Conservation (phyloP, 2,113 vertebrate species). For the Tricholaema leucomelas region DNA sequence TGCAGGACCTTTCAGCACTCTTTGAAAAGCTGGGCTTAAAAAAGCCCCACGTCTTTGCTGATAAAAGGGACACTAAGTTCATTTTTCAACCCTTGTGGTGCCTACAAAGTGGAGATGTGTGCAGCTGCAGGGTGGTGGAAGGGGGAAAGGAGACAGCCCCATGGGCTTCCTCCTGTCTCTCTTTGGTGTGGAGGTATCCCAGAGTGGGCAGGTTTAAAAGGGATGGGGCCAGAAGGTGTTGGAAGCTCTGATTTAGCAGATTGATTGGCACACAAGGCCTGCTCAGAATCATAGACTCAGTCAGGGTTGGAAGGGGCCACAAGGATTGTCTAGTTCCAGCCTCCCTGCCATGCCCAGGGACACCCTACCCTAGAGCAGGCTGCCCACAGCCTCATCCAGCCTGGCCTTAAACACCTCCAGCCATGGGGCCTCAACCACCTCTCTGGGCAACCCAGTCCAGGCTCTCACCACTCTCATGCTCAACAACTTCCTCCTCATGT, state of each 20-base stretch:
- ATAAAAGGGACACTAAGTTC: neutral
- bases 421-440: too few species aligned
- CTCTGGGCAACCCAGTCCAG: too few species aligned
- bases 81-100: neutral
- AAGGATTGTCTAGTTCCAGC: too few species aligned
- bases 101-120: neutral
- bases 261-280: neutral
- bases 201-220: neutral
- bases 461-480: too few species aligned
- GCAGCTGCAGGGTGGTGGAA: neutral
- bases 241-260: neutral
- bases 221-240: neutral
- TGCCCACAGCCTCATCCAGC: too few species aligned
- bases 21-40: slow-evolving; percentile 29
- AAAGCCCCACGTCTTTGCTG: neutral
- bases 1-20: slow-evolving; percentile 54
- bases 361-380: too few species aligned
- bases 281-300: too few species aligned
- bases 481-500: too few species aligned
- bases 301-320: too few species aligned
- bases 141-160: neutral
- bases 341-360: too few species aligned
- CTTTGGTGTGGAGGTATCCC: neutral
- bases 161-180: neutral
- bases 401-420: too few species aligned